Evolutionary conservation across 2,113 vertebrate species (phyloP), one percentile per base, ranked within the genome.

Genomic region (Phylloscopus trochiloides): DNA sequence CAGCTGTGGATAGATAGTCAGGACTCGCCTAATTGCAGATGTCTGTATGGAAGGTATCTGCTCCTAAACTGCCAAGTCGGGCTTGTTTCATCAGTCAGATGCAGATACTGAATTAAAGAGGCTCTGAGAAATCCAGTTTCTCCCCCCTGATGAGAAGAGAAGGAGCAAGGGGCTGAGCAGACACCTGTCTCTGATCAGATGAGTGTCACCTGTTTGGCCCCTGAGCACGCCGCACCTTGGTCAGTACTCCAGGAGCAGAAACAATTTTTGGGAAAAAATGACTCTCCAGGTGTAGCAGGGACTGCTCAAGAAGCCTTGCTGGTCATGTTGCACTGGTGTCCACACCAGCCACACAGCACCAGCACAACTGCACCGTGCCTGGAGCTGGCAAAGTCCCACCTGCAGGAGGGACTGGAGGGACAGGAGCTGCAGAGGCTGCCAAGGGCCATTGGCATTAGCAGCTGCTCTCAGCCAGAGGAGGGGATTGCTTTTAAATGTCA

Each of bases 41-140:
- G 28, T 48, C 76, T 71, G 26, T 34, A 32, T 15, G 25, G 59
- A 45, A 74, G 42, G 7, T 77, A 55, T 71, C 62, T 94, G 17
- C 52, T 82, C 32, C 74, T 70, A 32, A 90, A 74, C 42, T 93
- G 88, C 59, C 47, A 85, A 65, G 65, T 1, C n/a, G 8, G 40
- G 26, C 74, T 45, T 29, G 48, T 75, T 90, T 68, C 81, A 86
- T 88, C 90, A 85, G 36, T 22, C 77, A 76, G 71, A 72, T 85
- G 85, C 22, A 88, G 78, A 63, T 68, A 18, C 14, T 65, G 74
- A 65, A 51, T 87, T 47, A 78, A 78, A 87, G 70, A 85, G 12
- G 43, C 57, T 38, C 45, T 76, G 88, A 92, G 88, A 90, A 88
- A 82, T 76, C 74, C 73, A 87, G 52, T 93, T 96, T 59, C 94